Conservation (phyloP, 2,113 vertebrate genomes). For the Marmota monax region DNA sequence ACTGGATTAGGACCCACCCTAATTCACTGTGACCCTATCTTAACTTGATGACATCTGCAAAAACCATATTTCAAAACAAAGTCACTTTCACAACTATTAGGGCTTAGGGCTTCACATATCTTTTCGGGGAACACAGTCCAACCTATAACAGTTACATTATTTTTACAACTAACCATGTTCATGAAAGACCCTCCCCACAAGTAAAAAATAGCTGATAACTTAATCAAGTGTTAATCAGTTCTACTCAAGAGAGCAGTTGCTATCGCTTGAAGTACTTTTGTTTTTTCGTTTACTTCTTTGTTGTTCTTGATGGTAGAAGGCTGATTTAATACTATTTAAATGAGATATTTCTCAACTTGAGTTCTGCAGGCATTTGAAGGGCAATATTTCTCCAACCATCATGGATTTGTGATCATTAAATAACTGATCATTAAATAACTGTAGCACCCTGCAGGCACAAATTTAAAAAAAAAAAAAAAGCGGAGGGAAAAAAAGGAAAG, state of each 20-base stretch:
- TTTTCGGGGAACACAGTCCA: not conserved
- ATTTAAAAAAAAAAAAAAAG: not conserved
- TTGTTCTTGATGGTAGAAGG: not conserved
- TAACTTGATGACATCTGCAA: not conserved
- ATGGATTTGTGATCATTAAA: not conserved
- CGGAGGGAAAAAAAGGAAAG: rapidly evolving
- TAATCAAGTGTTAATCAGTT: not conserved
- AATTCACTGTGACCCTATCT: not conserved
- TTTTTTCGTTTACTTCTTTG: not conserved
- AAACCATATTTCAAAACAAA: not conserved
- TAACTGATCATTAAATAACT: not conserved
- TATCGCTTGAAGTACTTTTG: not conserved
- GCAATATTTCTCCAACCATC: not conserved
- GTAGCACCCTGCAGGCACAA: not conserved
- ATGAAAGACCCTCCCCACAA: not conserved
- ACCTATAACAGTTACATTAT: not conserved
- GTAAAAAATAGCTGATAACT: not conserved
- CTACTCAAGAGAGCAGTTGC: not conserved
- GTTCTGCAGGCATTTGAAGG: not conserved
- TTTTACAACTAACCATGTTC: not conserved
- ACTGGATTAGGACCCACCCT: not conserved
- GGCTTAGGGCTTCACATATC: not conserved
- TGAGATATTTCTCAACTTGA: not conserved
- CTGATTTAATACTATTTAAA: not conserved
- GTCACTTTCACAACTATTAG: not conserved